Base-by-base conservation (phyloP, 2,113 vertebrate genomes). In the Melanotaenia duboulayi region DNA sequence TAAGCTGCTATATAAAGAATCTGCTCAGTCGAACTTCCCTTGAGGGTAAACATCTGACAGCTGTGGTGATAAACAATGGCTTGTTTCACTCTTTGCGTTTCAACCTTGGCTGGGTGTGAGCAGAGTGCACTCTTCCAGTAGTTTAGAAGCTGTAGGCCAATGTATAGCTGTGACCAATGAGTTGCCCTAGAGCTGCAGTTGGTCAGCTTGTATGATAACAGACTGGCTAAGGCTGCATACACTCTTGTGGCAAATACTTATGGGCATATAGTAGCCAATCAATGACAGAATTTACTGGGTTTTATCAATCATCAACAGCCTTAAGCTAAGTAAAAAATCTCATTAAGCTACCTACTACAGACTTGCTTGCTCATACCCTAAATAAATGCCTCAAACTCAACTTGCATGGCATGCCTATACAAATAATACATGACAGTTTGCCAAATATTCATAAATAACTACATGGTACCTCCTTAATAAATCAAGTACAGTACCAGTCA, bases 241-340 rank as follows among this genome's bases (percentile, higher is more conserved):
- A 87, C 83, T 76, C 81, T 80, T 69, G 76, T 77, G 76, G 78
- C 78, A 83, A 78, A 66, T 42, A 72, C 55, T 78, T 77, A 71
- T 63, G 75, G 80, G 61, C 71, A 22, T 59, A 35, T 59, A 35
- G 11, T 23, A 44, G 83, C 71, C 69, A 61, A 91, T 90, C 84
- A 75, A 91, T 89, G 80, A 72, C 46, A 64, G 52, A 87, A 87
- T 89, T 84, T 85, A 64, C 66, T 66, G 76, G 64, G 61, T 67
- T 78, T 88, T 87, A 92, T 91, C 87, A 90, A 90, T 92, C 90
- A 90, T 65, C 82, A 87, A 85, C 77, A 77, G 86, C 89, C 84
- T 86, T 71, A 83, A 87, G 85, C 66, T 69, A 74, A 81, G 77
- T 90, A 85, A 89, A 82, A 90, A 84, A 86, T 78, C 46, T 44